Evolutionary conservation across 2,888 invertebrate genomes (phyloP), one percentile per base, ranked within the genome.

Genomic region (Nomada ferruginata): DNA sequence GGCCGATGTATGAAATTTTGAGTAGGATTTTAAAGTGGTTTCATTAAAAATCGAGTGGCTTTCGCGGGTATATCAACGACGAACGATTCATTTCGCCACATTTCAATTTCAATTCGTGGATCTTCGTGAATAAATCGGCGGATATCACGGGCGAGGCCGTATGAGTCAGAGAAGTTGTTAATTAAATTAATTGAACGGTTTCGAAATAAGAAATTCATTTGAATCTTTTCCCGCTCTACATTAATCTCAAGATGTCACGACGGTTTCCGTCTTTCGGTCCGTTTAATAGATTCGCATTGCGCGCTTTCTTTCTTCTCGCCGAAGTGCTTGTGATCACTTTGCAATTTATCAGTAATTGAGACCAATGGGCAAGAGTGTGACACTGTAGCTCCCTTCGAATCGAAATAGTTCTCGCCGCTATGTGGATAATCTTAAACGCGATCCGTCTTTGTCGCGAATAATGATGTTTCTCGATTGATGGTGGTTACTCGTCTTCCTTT

Each of bases 11-110:
- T 29, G 59, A 69, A 73, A 44, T 4, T 15, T 9, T 42, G 11
- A 59, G 18, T 20, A 36, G n/a, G n/a, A 70, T 47, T n/a, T 44
- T 52, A 15, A 20, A 77, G 20, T 10, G n/a, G 18, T 50, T 63
- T 73, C 26, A 20, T 80, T 72, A 68, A 63, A n/a, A 44, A 50
- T 59, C 26, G 26, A 71, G 59, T 42, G 36, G 29, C 2, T 20
- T 18, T 53, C 20, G 20, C 4, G 26, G 36, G 42, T n/a, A 23
- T 50, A 47, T 20, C 20, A 68, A 23, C 26, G 26, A 20, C 36
- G 18, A 5, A 23, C 7, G 20, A 52, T 50, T 20, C 18, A 1
- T 57, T n/a, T 11, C 13, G 18, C 1, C 10, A 10, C 53, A 18
- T 23, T 50, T 18, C 13, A 0, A 63, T 13, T 65, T 52, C 1